Base-by-base conservation (phyloP, 1,140 invertebrate species). In the Drosophila sp. region DNA sequence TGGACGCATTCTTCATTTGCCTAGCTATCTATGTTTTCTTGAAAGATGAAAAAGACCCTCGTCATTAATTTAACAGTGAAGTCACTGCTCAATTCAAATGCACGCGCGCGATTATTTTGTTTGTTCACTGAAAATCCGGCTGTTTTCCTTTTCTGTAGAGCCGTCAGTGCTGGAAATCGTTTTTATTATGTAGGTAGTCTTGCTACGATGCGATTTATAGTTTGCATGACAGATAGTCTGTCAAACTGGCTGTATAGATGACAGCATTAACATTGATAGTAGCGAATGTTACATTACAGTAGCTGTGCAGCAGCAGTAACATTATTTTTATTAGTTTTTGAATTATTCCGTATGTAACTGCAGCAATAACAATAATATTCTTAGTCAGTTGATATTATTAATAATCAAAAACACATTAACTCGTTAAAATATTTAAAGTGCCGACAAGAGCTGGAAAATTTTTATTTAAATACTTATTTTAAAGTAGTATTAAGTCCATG, bases 1-100 rank as follows among this genome's bases (percentile, higher is more conserved):
- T 6, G 46, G 46, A 16, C 72, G 72, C 82, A 87, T 87, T 9
- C 21, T 56, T 41, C 1, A 4, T 62, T 46, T 6, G 11, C 45
- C 2, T 48, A 13, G 6, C 45, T n/a, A 0, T 21, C 25, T 43
- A 3, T 29, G 7, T 4, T 27, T 0, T 50, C 3, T 25, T 40
- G 62, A 25, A 45, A 11, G 18, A n/a, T 32, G 9, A 2, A 5
- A 7, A 18, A 21, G 11, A 36, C 27, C 32, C 14, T 53, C 6
- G 13, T 9, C 18, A 14, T 18, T 13, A 7, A 34, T 34, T 38
- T 38, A 48, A 7, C 2, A 58, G 7, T 29, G 7, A 5, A 0
- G n/a, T n/a, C 38, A 29, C 11, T 25, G 27, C 38, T 38, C 14
- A 56, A 38, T 72, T 72, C 45, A 50, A 72, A 65, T 18, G 14